Conservation (phyloP, 2,797 vertebrate genomes). For the Periophthalmus magnuspinnatus region DNA sequence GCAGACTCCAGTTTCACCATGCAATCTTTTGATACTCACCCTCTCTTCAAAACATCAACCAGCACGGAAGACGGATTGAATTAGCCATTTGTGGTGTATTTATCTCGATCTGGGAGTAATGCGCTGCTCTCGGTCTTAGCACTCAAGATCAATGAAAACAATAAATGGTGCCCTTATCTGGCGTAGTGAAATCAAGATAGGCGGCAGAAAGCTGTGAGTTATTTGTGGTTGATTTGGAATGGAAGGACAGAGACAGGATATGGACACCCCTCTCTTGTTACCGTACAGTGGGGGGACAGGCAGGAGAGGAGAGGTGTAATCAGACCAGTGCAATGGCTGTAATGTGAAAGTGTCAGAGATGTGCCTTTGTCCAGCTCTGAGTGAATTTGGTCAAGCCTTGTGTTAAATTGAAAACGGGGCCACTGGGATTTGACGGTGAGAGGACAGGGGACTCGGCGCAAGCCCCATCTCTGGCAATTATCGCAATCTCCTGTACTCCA, state of each 20-base stretch:
- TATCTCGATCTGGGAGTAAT: constrained; percentile 72
- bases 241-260: constrained; percentile 62
- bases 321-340: constrained; percentile 60
- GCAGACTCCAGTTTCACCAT: constrained; percentile 57
- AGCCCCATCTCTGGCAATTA: constrained; percentile 69
- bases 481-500: constrained; percentile 51
- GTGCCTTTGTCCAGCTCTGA: constrained; percentile 51
- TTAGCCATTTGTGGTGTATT: constrained; percentile 71
- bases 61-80: constrained; percentile 66
- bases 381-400: constrained; percentile 64
- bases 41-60: constrained; percentile 61
- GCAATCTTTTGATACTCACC: constrained; percentile 54
- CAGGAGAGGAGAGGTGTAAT: constrained; percentile 64
- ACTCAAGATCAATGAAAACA: constrained; percentile 77
- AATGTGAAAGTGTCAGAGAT: constrained; percentile 78
- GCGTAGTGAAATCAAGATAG: constrained; percentile 73
- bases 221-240: constrained; percentile 74
- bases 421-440: constrained; percentile 70
- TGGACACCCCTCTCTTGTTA: constrained; percentile 72
- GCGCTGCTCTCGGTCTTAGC: constrained; percentile 68
- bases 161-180: constrained; percentile 79
- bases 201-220: constrained; percentile 67
- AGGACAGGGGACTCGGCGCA: constrained; percentile 46
- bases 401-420: constrained; percentile 79
- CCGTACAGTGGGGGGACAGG: constrained; percentile 35